Base-by-base conservation (phyloP, 2,888 invertebrate genomes). In the Drosophila paracracens region DNA sequence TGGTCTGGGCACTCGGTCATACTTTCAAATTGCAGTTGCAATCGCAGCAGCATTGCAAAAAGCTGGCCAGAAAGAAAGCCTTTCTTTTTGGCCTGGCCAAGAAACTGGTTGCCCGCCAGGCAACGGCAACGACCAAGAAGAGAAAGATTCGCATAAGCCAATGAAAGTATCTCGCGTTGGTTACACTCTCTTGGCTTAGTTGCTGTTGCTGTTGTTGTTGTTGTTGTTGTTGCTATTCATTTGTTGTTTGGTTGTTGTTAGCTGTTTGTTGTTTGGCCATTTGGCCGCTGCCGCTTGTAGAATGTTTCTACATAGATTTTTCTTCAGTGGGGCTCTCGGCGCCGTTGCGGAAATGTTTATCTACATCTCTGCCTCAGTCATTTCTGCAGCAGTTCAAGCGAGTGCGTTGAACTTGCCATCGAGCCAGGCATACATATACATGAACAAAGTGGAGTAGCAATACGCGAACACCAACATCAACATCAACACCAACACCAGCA, bases 401-500 rank as follows among this genome's bases (percentile, higher is more conserved):
- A 89, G 92, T 91, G 76, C 91, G 83, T 91, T 92, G 92, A 92
- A 92, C 92, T 88, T 85, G 80, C 69, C 53, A 46, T 70, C 68
- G 74, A 71, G 74, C 66, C 54, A 71, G 71, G 71, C 74, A 76
- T 57, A 81, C 74, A 82, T 53, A 75, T 63, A 76, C 74, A 72
- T 76, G 69, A 70, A 66, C 72, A 85, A 84, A 88, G 88, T 85
- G 90, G 84, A 85, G 90, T 89, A 85, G 82, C 82, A 75, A 68
- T 72, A 56, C 57, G 51, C 57, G 59, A 62, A 31, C 57, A 75
- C 67, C 38, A 52, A 71, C 38, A 65, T 52, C 43, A 35, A 61
- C 46, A 51, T 16, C 29, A 56, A 58, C 25, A 57, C 36, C 29
- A 36, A 53, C 57, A 58, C 21, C 58, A 53, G 48, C 25, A 38